Evolutionary conservation across 2,888 invertebrate genomes (phyloP), one percentile per base, ranked within the genome.

Genomic region (Drosophila hamatofila): DNA sequence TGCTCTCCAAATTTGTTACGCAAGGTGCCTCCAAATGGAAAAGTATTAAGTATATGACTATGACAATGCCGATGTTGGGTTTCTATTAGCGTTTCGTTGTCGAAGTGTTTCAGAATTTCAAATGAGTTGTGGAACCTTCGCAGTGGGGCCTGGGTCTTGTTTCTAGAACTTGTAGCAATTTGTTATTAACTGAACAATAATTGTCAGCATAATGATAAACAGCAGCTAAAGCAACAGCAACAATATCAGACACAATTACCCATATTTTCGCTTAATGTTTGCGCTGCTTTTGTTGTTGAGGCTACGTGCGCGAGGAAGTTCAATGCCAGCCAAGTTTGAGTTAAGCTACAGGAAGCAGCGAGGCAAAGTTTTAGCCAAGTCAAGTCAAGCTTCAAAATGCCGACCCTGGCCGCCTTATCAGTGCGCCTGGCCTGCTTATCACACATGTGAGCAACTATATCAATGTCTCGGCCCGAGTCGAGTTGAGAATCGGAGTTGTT

Each of bases 101-200:
- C 49, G 25, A 54, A 59, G 64, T 78, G 81, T 60, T 64, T 79
- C 62, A 75, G 88, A 86, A 89, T 88, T 83, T 82, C 64, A 75
- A 86, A 86, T 86, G 75, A 89, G 87, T 58, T 70, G 66, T 54
- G 64, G 33, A 88, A 87, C 89, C 89, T 89, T 90, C 80, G 61
- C 21, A n/a, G 35, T n/a, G 37, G 7, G 18, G 49, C 37, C 7
- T 27, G 33, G 18, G 49, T 35, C 46, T 71, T 68, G 56, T 72
- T 89, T 82, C 71, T 83, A 86, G 87, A 90, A 86, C 78, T 73
- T 56, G 54, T 18, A 72, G 57, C 77, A 74, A 76, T 73, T 68
- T 80, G 67, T 77, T 72, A 56, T 72, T 72, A 57, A 37, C 65
- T 49, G 44, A 75, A 73, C 76, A 80, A 68, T 66, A 81, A 81